Base-by-base conservation (phyloP, 2,113 vertebrate species). In the Gila orcuttii region DNA sequence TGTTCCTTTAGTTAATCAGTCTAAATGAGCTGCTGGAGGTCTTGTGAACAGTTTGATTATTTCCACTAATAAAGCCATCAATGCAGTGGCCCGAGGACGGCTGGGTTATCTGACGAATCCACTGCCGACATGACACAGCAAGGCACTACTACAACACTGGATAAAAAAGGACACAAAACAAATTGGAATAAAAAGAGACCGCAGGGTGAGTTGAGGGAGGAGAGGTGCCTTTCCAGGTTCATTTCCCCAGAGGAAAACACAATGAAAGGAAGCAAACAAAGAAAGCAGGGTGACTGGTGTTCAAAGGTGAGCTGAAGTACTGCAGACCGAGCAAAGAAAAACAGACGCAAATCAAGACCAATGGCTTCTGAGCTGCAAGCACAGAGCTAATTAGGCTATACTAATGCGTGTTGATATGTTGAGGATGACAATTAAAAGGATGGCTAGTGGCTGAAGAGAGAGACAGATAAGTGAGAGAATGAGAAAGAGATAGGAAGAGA, bases 41-140 rank as follows among this genome's bases (percentile, higher is more conserved):
- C 55, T 76, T 69, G 42, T 59, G 31, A 79, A 68, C 57, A 76
- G 60, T 83, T 55, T 79, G 25, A 71, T 80, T 57, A 85, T 60
- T 79, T 79, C 28, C 52, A 69, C 52, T 60, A 80, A 87, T 87
- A 66, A 87, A 85, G 69, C 57, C 57, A 88, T 81, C 78, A 82
- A 39, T 0, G 60, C 42, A 68, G 19, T 77, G 33, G 33, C 36
- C 75, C 9, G 36, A 55, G 13, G 23, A 77, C 6, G 15, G 25
- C 62, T 3, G 28, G 23, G 31, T 39, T 25, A 78, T 79, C 74
- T 55, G 8, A 39, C 31, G 21, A 66, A 68, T 21, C 47, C 69
- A 25, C 25, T 60, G 23, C 42, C 25, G 19, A 12, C 59, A 39
- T 85, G 42, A 28, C 74, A 84, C n/a, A 52, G 21, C 21, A n/a